phyloP scores from a whole-genome alignment of 2,113 vertebrate genomes.

The Astatoreochromis straeleni region DNA sequence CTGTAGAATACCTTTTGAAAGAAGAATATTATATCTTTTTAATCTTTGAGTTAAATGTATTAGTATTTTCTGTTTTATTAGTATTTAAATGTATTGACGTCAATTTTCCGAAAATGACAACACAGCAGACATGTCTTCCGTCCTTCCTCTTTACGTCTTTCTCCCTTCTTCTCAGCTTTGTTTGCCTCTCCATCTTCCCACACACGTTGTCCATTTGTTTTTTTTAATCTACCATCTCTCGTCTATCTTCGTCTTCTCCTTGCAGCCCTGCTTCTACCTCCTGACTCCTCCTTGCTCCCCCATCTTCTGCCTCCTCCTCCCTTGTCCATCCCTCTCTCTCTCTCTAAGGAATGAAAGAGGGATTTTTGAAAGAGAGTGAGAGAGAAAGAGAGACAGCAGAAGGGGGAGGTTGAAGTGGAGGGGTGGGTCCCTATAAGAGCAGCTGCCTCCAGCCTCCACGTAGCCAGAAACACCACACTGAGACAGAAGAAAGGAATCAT shows the following conservation, averaged over 20 bases:
- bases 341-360: constrained; percentile 9
- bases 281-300: not conserved
- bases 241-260: not conserved
- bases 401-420: constrained; percentile 56
- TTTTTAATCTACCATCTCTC: not conserved
- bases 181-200: not conserved
- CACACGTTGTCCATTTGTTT: not conserved
- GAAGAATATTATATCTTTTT: not conserved
- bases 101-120: not conserved
- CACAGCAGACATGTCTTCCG: not conserved
- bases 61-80: not conserved
- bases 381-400: constrained; percentile 9
- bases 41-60: not conserved
- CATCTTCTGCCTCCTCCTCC: not conserved
- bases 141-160: not conserved
- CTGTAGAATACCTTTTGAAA: not conserved
- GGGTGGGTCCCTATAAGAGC: constrained; percentile 73
- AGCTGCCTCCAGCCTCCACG: constrained; percentile 53
- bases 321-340: not conserved
- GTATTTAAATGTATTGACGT: not conserved
- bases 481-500: constrained; percentile 54
- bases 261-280: not conserved
- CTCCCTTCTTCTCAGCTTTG: not conserved
- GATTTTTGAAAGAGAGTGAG: constrained; percentile 32
- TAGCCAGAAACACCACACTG: constrained; percentile 49